Base-by-base conservation (phyloP, 2,113 vertebrate species). In the Andinoacara biseriatus region DNA sequence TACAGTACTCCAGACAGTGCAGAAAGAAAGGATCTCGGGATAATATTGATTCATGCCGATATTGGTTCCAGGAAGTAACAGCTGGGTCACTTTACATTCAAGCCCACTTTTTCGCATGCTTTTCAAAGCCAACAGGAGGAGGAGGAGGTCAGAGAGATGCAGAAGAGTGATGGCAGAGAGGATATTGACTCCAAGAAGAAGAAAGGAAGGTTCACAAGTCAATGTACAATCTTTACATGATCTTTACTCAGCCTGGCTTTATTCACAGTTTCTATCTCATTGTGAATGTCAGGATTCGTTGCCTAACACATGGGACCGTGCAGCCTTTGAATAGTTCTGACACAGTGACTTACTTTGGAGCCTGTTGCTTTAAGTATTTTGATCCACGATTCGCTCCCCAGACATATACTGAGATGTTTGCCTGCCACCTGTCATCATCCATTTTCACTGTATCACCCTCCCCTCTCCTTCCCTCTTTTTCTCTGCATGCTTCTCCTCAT, bases 61-160 rank as follows among this genome's bases (percentile, higher is more conserved):
- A 65, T 46, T 72, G 67, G 80, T 83, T 85, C 46, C 65, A 82
- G 75, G 84, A 87, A 77, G 59, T 78, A 87, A 40, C 84, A 88
- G 86, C 79, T 86, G 82, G 80, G 75, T 79, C 61, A 8, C 52
- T 74, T 58, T 33, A 56, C 15, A 17, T 52, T 80, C 59, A 58
- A 65, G 52, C 13, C 46, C 49, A 57, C 57, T 2, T 52, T 18
- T 52, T 72, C 46, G 52, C 65, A 24, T n/a, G 58, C 72, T 17
- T 77, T 74, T 86, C 20, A 75, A 74, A 77, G 3, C 29, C 58
- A 75, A 52, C 29, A 0, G 63, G 1, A 77, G 84, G 31, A 77
- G 84, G 31, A 74, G 74, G 35, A 18, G 87, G 81, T 86, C 82
- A 63, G 57, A 56, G 85, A 78, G 87, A 52, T 67, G 84, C 75